phyloP scores from a whole-genome alignment of 2,797 vertebrate species.

The Gallinago nigripennis region DNA sequence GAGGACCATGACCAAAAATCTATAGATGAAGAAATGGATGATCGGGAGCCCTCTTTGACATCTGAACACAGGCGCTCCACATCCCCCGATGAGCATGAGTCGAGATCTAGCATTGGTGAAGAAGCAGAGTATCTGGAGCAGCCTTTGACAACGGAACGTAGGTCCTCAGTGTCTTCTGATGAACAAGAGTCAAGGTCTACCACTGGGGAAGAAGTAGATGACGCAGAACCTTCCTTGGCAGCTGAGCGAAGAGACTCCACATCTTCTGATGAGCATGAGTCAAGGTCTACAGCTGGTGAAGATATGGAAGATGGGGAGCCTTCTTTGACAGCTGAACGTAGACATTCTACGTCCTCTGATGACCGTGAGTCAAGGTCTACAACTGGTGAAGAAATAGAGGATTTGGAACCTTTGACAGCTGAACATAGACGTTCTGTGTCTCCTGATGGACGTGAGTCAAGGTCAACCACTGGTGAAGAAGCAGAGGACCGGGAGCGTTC shows the following conservation, averaged over 20 bases:
- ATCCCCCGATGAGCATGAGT: constrained; percentile 54
- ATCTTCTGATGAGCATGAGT: constrained; percentile 53
- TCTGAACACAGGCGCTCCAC: constrained; percentile 18
- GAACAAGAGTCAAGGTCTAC: constrained; percentile 54
- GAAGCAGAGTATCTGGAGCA: constrained; percentile 48
- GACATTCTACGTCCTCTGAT: constrained; percentile 76
- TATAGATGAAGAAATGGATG: constrained; percentile 49
- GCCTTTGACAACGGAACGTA: not conserved
- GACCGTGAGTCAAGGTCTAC: constrained; percentile 41
- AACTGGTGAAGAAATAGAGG: constrained; percentile 48
- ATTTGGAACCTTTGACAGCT: not conserved
- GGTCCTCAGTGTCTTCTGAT: constrained; percentile 41
- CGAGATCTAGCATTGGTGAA: constrained; percentile 51
- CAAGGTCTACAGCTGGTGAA: constrained; percentile 32
- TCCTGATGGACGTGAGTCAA: constrained; percentile 51
- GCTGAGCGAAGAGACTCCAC: constrained; percentile 32
- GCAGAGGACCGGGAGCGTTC: constrained; percentile 40
- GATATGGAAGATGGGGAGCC: constrained; percentile 61
- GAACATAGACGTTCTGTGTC: not conserved
- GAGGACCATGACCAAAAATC: constrained; percentile 51
- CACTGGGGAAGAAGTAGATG: constrained; percentile 40
- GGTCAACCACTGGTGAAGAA: constrained; percentile 44
- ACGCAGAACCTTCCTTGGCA: constrained; percentile 20
- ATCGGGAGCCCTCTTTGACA: constrained; percentile 11
- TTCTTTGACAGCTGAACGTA: constrained; percentile 70